Conservation (phyloP, 30 jellyfish, hydroid and myxozoan genomes). For the Turritopsis dohrnii region DNA sequence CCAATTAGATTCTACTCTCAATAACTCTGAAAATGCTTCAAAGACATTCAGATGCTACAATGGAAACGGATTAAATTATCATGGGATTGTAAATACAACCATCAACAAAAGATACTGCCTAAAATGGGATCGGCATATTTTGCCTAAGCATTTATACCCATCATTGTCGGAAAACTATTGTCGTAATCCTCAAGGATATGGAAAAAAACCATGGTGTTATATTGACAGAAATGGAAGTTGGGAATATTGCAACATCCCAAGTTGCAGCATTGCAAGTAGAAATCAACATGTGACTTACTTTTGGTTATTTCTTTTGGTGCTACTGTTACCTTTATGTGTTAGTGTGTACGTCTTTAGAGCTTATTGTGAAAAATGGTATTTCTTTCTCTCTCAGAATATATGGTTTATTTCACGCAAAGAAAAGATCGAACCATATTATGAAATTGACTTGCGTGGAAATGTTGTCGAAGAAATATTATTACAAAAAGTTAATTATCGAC, state of each 20-base stretch:
- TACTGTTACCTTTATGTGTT: background rate
- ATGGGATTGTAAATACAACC: background rate
- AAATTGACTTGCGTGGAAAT: background rate
- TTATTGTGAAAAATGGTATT: too few relatives aligned
- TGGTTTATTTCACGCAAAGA: background rate
- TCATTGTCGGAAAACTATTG: background rate
- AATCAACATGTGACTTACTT: background rate
- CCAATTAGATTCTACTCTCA: background rate
- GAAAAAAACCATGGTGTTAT: background rate
- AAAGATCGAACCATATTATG: background rate
- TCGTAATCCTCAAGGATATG: background rate
- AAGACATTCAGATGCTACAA: background rate
- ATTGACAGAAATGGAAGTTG: background rate
- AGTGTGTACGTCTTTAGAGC: background rate
- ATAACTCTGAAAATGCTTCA: background rate
- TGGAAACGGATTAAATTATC: background rate
- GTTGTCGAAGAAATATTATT: background rate
- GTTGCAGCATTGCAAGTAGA: too few relatives aligned
- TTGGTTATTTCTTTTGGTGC: background rate
- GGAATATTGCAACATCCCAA: background rate
- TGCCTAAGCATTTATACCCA: background rate
- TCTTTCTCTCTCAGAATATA: background rate
- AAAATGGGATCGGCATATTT: background rate
- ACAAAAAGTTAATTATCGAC: background rate
- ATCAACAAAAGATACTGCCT: background rate